Evolutionary conservation across 2,888 invertebrate genomes (phyloP).

Genomic region (Chymomyza amoena): DNA sequence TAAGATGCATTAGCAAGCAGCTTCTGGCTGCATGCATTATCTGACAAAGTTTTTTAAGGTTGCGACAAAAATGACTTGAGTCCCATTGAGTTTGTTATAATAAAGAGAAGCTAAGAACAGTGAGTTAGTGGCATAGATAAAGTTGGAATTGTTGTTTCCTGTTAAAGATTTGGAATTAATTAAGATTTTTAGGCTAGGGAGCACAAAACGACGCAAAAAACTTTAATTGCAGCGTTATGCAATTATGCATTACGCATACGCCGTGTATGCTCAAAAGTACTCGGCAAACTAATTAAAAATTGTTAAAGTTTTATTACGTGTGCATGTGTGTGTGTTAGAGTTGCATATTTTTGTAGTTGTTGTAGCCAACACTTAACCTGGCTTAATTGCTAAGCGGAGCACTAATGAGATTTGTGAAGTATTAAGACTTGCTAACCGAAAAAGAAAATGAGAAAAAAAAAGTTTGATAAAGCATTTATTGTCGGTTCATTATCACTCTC

Average conservation of each 20-base stretch:
- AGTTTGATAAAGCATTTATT: background rate
- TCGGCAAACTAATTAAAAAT: conserved; percentile 63
- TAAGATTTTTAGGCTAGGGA: conserved; percentile 36
- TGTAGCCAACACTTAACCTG: background rate
- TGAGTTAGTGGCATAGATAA: conserved; percentile 17
- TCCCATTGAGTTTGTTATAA: background rate
- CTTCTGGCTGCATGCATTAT: conserved; percentile 7
- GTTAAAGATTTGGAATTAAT: conserved; percentile 71
- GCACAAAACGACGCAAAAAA: conserved; percentile 32
- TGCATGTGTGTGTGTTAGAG: background rate
- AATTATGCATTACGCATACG: conserved; percentile 45
- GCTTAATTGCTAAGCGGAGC: background rate
- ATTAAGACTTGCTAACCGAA: background rate
- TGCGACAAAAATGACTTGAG: no score
- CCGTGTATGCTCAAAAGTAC: conserved; percentile 7
- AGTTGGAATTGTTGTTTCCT: conserved; percentile 67
- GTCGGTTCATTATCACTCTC: background rate
- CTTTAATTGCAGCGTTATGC: conserved; percentile 67
- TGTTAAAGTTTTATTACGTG: background rate
- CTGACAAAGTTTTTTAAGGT: background rate
- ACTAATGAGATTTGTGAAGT: background rate
- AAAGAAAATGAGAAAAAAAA: background rate
- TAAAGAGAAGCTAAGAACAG: background rate
- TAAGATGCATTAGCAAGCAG: conserved; percentile 61
- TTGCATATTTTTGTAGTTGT: background rate